Evolutionary conservation across 2,113 vertebrate species (phyloP), one percentile per base, ranked within the genome.

Genomic region (Festucalex cinctus): DNA sequence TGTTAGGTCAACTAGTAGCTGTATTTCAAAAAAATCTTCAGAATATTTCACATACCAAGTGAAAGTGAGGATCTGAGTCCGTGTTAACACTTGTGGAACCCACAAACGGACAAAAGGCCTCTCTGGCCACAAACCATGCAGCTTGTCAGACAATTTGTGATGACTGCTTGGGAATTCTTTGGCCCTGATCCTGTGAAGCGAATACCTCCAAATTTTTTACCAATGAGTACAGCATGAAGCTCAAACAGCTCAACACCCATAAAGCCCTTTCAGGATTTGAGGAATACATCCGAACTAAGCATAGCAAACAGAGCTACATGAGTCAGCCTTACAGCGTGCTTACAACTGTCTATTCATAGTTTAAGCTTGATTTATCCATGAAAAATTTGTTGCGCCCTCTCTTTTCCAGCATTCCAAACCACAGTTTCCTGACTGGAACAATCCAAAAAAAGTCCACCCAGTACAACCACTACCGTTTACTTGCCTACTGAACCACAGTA

Each of bases 21-120:
- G n/a, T n/a, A n/a, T n/a, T n/a, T n/a, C n/a, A n/a, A 32, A 32
- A 32, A 32, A 32, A 32, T 32, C 28, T 32, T 32, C 28, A 2
- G 28, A 32, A 32, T 32, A 2, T 32, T 32, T 32, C 28, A 32
- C 28, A 32, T 32, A 32, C 4, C 28, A 32, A 32, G 28, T 32
- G 28, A 32, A 32, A 4, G 28, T 32, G 28, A 4, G 28, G 28
- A 13, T 14, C 16, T 44, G 22, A 54, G 26, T 12, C 3, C 5
- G 53, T 32, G 14, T 56, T 56, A 28, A 32, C 22, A 24, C 32
- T 9, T 71, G 57, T 19, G 51, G 44, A 68, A 69, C 60, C 24
- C 44, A 6, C 24, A 73, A 51, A 62, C 68, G n/a, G 41, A 68
- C 58, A 49, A 78, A 74, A 63, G 41, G 43, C 63, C 13, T 53